phyloP scores from a whole-genome alignment of 2,113 vertebrate genomes.

The Rhea pennata region DNA sequence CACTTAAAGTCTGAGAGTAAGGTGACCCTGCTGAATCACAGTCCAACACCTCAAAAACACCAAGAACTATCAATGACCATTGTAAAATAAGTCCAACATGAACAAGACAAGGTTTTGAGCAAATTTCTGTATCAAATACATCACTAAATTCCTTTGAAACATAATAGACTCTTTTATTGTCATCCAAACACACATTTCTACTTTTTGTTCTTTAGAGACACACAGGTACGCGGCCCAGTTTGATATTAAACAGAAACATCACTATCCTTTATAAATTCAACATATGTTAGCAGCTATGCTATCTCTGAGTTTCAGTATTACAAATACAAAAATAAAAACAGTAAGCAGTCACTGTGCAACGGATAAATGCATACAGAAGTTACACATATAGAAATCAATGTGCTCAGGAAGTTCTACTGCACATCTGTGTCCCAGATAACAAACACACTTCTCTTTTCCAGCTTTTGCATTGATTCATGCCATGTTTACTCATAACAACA shows the following conservation, averaged over 20 bases:
- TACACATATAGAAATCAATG: fast-evolving
- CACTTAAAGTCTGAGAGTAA: fast-evolving
- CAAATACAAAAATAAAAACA: fast-evolving
- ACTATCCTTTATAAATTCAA: background rate
- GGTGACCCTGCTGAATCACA: fast-evolving
- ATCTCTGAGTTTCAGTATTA: background rate
- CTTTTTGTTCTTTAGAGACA: background rate
- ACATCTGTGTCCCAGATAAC: background rate
- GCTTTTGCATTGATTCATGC: background rate
- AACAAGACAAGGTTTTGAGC: background rate
- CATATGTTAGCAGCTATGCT: background rate
- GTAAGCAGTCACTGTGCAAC: fast-evolving
- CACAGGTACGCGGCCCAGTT: fast-evolving
- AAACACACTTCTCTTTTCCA: background rate
- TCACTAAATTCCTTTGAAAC: background rate
- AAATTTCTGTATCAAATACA: background rate
- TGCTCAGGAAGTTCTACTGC: too few relatives aligned
- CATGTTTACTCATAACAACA: background rate
- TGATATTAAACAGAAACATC: background rate
- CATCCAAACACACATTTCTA: background rate
- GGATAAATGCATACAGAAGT: fast-evolving
- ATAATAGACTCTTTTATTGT: fast-evolving
- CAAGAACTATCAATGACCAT: fast-evolving
- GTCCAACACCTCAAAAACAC: fast-evolving
- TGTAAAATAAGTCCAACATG: fast-evolving